phyloP scores from a whole-genome alignment of 1,140 invertebrate species.

The Asobara japonica region DNA sequence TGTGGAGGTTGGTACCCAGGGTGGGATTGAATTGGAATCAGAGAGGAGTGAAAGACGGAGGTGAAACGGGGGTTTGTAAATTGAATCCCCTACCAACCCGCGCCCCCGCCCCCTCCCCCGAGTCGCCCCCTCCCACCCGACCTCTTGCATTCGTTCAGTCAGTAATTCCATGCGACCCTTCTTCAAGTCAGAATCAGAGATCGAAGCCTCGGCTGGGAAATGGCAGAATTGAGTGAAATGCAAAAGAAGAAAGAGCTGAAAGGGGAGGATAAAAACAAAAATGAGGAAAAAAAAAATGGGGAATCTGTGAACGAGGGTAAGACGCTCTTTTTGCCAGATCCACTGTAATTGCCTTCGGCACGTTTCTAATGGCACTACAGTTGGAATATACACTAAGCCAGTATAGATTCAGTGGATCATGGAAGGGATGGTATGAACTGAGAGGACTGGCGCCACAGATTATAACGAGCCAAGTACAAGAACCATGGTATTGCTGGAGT shows the following conservation, averaged over 20 bases:
- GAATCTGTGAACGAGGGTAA: not conserved
- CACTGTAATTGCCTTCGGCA: conserved; percentile 32
- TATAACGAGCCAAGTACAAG: conserved; percentile 41
- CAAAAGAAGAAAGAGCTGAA: not conserved
- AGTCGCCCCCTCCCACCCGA: not conserved
- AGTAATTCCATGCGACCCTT: conserved; percentile 23
- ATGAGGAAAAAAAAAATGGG: not conserved
- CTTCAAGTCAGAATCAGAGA: conserved; percentile 33
- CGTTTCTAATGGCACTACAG: conserved; percentile 20
- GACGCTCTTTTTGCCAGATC: conserved; percentile 27
- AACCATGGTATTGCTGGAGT: not conserved
- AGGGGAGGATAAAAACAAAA: not conserved
- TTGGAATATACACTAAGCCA: conserved; percentile 24
- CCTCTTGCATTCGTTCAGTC: not conserved
- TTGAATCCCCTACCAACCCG: conserved; percentile 29
- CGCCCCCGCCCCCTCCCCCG: not conserved
- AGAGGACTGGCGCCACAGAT: conserved; percentile 39
- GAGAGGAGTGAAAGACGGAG: conserved; percentile 7
- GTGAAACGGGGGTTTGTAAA: conserved; percentile 25
- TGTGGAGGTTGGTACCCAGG: not conserved
- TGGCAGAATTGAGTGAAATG: conserved; percentile 9
- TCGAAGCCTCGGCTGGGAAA: conserved; percentile 21
- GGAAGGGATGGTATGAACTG: conserved; percentile 35
- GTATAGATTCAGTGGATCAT: conserved; percentile 50
- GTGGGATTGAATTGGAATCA: conserved; percentile 15